phyloP scores from a whole-genome alignment of 2,797 vertebrate genomes.

The Parambassis ranga region DNA sequence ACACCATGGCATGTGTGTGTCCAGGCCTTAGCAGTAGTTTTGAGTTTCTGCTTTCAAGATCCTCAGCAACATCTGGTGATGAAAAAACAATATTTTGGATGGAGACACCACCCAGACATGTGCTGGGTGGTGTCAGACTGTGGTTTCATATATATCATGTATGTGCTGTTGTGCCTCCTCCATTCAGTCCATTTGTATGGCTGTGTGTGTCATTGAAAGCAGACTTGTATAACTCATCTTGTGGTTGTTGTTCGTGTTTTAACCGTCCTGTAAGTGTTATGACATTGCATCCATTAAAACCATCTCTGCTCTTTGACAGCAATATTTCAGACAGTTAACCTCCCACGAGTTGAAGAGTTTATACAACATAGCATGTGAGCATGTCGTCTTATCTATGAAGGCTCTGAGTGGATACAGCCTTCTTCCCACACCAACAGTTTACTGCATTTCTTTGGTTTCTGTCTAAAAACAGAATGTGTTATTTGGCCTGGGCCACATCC shows the following conservation, averaged over 20 bases:
- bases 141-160: constrained; percentile 13
- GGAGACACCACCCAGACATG: no score
- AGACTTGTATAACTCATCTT: neutral
- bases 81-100: no score
- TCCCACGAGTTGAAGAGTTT: neutral
- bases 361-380: neutral
- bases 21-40: no score
- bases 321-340: neutral
- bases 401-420: neutral
- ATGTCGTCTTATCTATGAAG: neutral
- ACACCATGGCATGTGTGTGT: no score
- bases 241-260: constrained; percentile 12
- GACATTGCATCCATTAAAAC: neutral
- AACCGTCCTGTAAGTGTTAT: constrained; percentile 14
- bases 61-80: no score
- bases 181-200: no score
- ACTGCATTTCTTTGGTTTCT: constrained; percentile 52
- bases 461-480: constrained; percentile 62
- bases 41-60: no score
- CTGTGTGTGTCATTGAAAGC: neutral
- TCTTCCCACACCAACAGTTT: constrained; percentile 19
- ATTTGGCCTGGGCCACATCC: constrained; percentile 46
- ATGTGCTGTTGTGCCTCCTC: neutral
- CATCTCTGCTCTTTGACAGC: neutral
- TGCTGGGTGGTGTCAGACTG: constrained; percentile 32